Conservation (phyloP, 2,113 vertebrate species). For the Canis aureus region DNA sequence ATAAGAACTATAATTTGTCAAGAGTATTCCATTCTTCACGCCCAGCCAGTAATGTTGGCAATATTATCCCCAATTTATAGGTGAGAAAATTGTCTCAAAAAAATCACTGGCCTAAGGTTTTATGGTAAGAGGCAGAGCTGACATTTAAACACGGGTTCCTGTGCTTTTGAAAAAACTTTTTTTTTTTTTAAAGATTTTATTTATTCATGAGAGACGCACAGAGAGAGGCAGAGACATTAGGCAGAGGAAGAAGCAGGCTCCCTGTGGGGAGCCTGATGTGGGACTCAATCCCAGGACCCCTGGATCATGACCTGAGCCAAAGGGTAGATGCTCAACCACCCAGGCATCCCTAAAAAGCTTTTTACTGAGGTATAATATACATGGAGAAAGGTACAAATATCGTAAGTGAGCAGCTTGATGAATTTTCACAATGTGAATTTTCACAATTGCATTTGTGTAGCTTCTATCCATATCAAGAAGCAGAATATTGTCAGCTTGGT, state of each 20-base stretch:
- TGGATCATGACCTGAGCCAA: too few species aligned
- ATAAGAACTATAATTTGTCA: neutral
- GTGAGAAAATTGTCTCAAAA: neutral
- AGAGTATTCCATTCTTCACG: constrained; percentile 11
- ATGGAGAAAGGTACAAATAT: neutral
- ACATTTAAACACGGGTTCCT: neutral
- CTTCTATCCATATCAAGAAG: neutral
- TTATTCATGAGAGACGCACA: too few species aligned
- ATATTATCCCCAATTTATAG: neutral
- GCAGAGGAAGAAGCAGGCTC: too few species aligned
- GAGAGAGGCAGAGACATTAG: too few species aligned
- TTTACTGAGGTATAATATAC: neutral
- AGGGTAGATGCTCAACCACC: too few species aligned
- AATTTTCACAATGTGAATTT: constrained; percentile 2
- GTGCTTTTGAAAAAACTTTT: constrained; percentile 29
- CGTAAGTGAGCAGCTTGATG: neutral
- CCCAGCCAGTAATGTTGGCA: neutral
- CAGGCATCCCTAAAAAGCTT: neutral
- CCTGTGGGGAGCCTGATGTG: too few species aligned
- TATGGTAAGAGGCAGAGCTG: constrained; percentile 20
- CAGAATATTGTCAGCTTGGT: neutral
- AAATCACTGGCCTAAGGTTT: neutral
- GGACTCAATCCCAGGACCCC: too few species aligned
- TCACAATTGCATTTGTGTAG: neutral
- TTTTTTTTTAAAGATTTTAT: too few species aligned